Percentiles rank a stretch among this genome's conserved stretches.
phyloP scores from a whole-genome alignment of 2,888 invertebrate species.

The Andricus curvator region DNA sequence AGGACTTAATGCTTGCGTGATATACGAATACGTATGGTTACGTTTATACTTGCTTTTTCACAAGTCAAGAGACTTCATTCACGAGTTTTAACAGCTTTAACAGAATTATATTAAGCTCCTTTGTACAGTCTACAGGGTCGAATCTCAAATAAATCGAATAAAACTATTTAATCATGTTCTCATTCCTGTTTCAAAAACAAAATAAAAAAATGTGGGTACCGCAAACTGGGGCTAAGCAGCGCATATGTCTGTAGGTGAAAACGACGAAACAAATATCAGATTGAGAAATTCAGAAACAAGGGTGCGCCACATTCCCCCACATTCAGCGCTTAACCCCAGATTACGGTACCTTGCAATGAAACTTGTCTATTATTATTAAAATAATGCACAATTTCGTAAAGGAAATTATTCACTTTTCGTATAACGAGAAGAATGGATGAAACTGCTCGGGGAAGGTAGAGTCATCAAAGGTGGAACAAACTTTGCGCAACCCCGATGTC shows the following conservation, averaged over 20 bases:
- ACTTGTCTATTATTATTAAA: too few species aligned
- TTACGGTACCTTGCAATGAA: background rate
- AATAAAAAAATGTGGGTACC: background rate
- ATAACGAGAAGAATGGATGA: background rate
- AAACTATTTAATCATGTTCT: background rate
- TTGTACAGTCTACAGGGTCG: background rate
- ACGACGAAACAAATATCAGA: too few species aligned
- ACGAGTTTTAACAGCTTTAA: constrained; percentile 20
- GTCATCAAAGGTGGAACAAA: constrained; percentile 13
- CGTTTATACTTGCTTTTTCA: constrained; percentile 14
- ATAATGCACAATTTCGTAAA: background rate
- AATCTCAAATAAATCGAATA: constrained; percentile 4
- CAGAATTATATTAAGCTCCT: background rate
- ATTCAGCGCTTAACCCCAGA: too few species aligned
- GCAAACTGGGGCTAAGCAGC: too few species aligned
- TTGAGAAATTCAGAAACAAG: too few species aligned
- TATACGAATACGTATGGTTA: constrained; percentile 20
- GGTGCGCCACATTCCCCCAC: too few species aligned
- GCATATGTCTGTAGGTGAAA: too few species aligned
- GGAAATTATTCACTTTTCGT: background rate
- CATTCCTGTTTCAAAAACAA: background rate
- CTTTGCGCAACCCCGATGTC: background rate
- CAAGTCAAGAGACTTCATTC: constrained; percentile 24
- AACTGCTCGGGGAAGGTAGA: background rate
- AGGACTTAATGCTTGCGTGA: constrained; percentile 20